Evolutionary conservation across 2,797 vertebrate species (phyloP), one percentile per base, ranked within the genome.

Genomic region (Cryptoblepharus egeriae): DNA sequence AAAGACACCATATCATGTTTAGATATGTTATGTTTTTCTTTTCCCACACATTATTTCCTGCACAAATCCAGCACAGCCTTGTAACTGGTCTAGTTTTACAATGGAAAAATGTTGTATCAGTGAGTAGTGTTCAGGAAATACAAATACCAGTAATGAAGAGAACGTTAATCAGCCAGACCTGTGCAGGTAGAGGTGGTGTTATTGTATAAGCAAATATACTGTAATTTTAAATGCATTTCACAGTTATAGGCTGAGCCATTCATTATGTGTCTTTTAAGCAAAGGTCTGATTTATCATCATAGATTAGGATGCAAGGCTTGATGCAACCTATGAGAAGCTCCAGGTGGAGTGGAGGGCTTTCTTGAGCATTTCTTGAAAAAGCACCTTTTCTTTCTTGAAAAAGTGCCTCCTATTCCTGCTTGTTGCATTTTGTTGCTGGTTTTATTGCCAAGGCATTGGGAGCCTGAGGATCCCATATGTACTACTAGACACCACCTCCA

Each of bases 161-260:
- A 22, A 26, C 2, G 0, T 79, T 73, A 49, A 78, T 90, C 79
- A 87, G 58, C 83, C n/a, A n/a, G n/a, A n/a, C n/a, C n/a, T n/a
- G 74, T 5, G 82, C 49, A 1, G 7, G 5, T 10, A 39, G 71
- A 42, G 22, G 26, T n/a, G 79, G 83, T 5, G 63, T 83, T 80
- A 57, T 37, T 68, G 39, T 75, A 10, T 22, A 71, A 79, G 10
- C 58, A 70, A 69, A 70, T 58, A 39, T n/a, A n/a, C n/a, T n/a
- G n/a, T 1, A 7, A n/a, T 68, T 79, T 20, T 85, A 68, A 83
- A 73, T 57, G 80, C 84, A 87, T 89, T 79, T 67, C 30, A 61
- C 52, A 88, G 82, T 85, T 70, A 77, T 49, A 72, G 83, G 74
- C 32, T 45, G 30, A 70, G 10, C 24, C 13, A 70, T 49, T 49